phyloP scores from a whole-genome alignment of 2,797 vertebrate species.

The Ptychobarbus kaznakovi region DNA sequence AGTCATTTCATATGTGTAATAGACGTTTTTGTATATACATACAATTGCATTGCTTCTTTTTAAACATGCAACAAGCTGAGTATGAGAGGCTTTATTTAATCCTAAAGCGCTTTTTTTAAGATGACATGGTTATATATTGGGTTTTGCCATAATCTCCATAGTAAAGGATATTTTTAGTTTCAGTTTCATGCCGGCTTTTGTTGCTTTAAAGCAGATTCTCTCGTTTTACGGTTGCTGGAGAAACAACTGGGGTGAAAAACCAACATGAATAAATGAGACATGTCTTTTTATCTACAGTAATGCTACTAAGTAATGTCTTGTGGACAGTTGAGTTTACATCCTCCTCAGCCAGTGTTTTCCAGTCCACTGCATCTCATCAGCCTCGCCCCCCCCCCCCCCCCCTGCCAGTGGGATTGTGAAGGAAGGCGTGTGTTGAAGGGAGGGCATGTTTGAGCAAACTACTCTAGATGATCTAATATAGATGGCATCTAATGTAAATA shows the following conservation, averaged over 20 bases:
- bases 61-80: constrained; percentile 63
- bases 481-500: constrained; percentile 12
- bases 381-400: background rate
- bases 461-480: constrained; percentile 22
- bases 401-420: constrained; percentile 30
- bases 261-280: background rate
- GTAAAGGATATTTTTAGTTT: constrained; percentile 42
- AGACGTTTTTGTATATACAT: background rate
- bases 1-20: background rate
- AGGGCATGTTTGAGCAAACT: constrained; percentile 17
- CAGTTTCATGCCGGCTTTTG: constrained; percentile 7
- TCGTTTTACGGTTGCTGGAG: background rate
- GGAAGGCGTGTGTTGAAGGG: constrained; percentile 3
- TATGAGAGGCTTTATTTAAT: constrained; percentile 64
- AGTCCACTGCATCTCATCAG: constrained; percentile 25
- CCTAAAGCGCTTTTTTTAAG: constrained; percentile 66
- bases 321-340: constrained; percentile 5
- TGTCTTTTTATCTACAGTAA: background rate
- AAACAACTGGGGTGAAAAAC: background rate
- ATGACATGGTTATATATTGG: constrained; percentile 62
- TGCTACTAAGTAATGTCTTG: background rate
- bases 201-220: constrained; percentile 12
- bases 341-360: constrained; percentile 34
- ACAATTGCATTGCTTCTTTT: constrained; percentile 52
- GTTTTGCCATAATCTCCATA: constrained; percentile 53